A percentile compares a stretch with the other conserved stretches of the same genome.
phyloP scores from a whole-genome alignment of 2,797 vertebrate species.

The Pseudomugil gertrudae region DNA sequence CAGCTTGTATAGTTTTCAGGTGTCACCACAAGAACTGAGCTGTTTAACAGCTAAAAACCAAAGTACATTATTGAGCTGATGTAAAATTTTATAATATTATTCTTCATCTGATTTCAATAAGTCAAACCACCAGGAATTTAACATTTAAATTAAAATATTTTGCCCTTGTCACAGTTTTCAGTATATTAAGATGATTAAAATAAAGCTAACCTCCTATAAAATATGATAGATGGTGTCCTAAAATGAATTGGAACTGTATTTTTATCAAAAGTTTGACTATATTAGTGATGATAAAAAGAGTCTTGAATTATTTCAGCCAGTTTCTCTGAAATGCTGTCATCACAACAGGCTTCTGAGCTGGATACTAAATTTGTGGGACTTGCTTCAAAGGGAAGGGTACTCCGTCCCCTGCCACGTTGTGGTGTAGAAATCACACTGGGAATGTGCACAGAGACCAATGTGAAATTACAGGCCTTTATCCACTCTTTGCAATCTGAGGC shows the following conservation, averaged over 20 bases:
- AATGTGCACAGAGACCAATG: conserved; percentile 54
- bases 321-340: conserved; percentile 54
- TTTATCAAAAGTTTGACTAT: conserved; percentile 37
- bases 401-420: conserved; percentile 62
- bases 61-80: background rate
- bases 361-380: conserved; percentile 44
- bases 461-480: conserved; percentile 68
- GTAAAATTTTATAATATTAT: conserved; percentile 2
- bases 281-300: conserved; percentile 54
- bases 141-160: background rate
- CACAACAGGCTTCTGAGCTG: conserved; percentile 44
- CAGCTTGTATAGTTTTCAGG: background rate
- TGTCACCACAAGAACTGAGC: conserved; percentile 3
- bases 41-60: background rate
- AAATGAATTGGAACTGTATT: conserved; percentile 30
- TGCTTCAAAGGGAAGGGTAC: conserved; percentile 67
- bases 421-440: conserved; percentile 68
- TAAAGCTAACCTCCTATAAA: background rate
- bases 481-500: conserved; percentile 65
- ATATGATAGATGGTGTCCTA: background rate
- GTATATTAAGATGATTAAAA: background rate
- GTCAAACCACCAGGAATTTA: too few species aligned
- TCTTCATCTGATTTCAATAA: background rate
- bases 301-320: conserved; percentile 45
- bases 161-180: background rate